Base-by-base conservation (phyloP, 2,113 vertebrate genomes). In the Pedionomus torquatus region DNA sequence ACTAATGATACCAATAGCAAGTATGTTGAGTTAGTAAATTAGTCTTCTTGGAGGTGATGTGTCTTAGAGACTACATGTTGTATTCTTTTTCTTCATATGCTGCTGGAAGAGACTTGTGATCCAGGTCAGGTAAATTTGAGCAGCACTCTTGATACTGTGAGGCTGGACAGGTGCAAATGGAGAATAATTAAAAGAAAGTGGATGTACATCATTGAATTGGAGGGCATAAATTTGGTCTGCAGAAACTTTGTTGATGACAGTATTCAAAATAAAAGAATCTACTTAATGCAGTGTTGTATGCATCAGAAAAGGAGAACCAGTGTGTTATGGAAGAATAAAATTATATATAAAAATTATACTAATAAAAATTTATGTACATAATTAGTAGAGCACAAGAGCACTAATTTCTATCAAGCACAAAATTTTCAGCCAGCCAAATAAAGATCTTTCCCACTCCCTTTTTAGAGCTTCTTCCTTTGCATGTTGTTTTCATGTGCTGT, bases 401-500 rank as follows among this genome's bases (percentile, higher is more conserved):
- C 58, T 57, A 30, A 51, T 49, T 86, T 37, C 30, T 76, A 21
- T 57, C 24, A 55, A 63, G 72, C 20, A 58, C 44, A 66, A 83
- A 55, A n/a, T 21, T 65, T 54, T 70, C 3, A 0, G 13, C 26
- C 35, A n/a, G n/a, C 5, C 11, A 46, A 37, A n/a, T 57, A 14
- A 51, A 44, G 5, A 3, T n/a, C 79, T 74, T 75, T 17, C 33
- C 30, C 35, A 16, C 13, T 75, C 7, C 6, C 7, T 66, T 68
- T 79, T 66, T 33, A 13, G 0, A 4, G 28, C 3, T 24, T 70
- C 24, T 57, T 43, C 25, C 43, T 86, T 28, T 58, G 15, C 14
- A 3, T 19, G 18, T 23, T 51, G 39, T 65, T 83, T 64, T 75
- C 17, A 48, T 39, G 5, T 0, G 0, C 2, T 39, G 7, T 30